Conservation (phyloP, 92 coral and sea anemone genomes). For the Hydrozoanthus gracilis region DNA sequence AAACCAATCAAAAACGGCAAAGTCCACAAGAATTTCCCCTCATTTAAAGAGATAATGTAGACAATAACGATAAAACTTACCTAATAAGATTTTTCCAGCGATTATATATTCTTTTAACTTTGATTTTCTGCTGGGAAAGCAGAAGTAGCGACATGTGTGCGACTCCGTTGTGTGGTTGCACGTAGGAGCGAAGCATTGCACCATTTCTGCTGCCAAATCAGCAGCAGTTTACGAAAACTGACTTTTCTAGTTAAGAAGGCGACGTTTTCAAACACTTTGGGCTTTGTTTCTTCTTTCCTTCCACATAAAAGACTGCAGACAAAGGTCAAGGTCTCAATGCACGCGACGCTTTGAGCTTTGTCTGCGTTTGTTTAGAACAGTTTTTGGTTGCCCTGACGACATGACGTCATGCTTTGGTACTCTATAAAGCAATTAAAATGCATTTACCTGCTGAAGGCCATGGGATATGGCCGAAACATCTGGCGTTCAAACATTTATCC, state of each 20-base stretch:
- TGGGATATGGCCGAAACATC: too few species aligned
- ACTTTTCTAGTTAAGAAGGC: constrained; percentile 10
- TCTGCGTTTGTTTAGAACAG: constrained; percentile 16
- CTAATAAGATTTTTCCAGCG: constrained; percentile 32
- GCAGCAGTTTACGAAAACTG: constrained; percentile 25
- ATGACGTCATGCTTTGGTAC: constrained; percentile 14
- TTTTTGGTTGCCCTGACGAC: constrained; percentile 9
- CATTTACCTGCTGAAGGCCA: too few species aligned
- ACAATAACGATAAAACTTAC: constrained; percentile 2
- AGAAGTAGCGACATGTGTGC: too few species aligned
- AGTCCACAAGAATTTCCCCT: too few species aligned
- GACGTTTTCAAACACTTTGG: constrained; percentile 18
- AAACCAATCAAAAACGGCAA: constrained; percentile 2
- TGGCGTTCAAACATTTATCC: too few species aligned
- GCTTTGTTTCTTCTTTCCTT: constrained; percentile 7
- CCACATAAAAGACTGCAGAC: not conserved
- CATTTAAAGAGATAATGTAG: not conserved
- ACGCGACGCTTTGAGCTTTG: constrained; percentile 22
- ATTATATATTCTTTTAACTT: constrained; percentile 17
- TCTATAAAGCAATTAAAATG: not conserved
- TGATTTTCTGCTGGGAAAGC: constrained; percentile 3
- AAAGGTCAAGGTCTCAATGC: constrained; percentile 20
- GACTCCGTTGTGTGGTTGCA: constrained; percentile 31
- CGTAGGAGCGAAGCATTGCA: constrained; percentile 21
- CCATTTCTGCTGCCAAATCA: constrained; percentile 12